Conservation (phyloP, 2,888 invertebrate species). For the Epinotia demarniana region DNA sequence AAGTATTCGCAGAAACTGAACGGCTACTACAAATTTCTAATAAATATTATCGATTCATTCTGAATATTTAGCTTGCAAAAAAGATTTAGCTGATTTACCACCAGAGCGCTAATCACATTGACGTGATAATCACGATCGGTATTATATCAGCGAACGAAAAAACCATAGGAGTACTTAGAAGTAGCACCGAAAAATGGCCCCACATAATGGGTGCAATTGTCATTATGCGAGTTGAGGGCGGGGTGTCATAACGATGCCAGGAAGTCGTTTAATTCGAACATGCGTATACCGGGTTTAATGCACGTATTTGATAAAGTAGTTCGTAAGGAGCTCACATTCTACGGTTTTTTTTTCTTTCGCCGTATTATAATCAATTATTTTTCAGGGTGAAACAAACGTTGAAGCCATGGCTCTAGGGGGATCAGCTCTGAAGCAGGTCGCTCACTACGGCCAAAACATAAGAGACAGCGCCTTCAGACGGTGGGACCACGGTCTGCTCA, state of each 20-base stretch:
- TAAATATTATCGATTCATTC: too few relatives aligned
- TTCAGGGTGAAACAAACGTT: slow-evolving; percentile 12
- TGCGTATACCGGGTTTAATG: too few relatives aligned
- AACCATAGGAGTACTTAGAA: too few relatives aligned
- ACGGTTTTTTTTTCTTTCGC: too few relatives aligned
- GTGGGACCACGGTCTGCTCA: slow-evolving; percentile 49
- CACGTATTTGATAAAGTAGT: too few relatives aligned
- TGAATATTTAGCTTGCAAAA: neutral
- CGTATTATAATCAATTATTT: neutral
- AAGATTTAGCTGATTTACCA: neutral
- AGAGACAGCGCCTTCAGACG: slow-evolving; percentile 51
- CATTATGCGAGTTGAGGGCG: too few relatives aligned
- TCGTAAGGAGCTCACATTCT: too few relatives aligned
- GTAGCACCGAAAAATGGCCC: too few relatives aligned
- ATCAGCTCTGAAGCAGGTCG: slow-evolving; percentile 53
- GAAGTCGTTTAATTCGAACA: too few relatives aligned
- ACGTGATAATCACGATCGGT: neutral
- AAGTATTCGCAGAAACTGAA: neutral
- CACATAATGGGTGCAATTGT: too few relatives aligned
- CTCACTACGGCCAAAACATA: slow-evolving; percentile 56
- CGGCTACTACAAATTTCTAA: too few relatives aligned
- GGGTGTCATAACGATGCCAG: too few relatives aligned
- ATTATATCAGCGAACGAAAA: neutral
- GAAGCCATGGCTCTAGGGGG: slow-evolving; percentile 44
- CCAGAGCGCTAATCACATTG: neutral